These are phyloP conservation scores for Nomada goodeniana DNA, from an alignment of 2,888 invertebrate species.

Conservation along the genomic window DNA sequence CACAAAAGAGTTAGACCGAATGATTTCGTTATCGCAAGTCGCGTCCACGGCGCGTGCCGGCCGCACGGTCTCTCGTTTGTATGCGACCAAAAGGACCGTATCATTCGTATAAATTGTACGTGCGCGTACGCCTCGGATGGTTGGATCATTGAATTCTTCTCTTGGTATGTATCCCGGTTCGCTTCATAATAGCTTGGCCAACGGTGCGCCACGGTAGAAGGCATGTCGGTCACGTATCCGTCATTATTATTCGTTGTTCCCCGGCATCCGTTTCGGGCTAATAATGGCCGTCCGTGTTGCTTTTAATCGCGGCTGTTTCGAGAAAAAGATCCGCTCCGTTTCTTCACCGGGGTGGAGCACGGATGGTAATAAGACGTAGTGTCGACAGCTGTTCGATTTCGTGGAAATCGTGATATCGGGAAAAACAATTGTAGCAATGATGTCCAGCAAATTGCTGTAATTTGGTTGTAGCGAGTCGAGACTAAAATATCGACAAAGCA, in stretches of 20 bases:
- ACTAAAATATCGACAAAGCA: background rate
- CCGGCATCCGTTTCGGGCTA: constrained; percentile 14
- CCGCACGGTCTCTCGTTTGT: constrained; percentile 43
- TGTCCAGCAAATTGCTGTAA: background rate
- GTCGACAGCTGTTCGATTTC: background rate
- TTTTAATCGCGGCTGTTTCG: constrained; percentile 31
- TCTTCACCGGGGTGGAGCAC: too few relatives aligned
- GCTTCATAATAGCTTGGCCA: constrained; percentile 39
- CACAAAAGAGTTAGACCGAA: constrained; percentile 7
- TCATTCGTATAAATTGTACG: constrained; percentile 66
- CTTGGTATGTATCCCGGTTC: constrained; percentile 29
- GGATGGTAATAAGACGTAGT: too few relatives aligned
- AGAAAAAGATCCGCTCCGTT: background rate
- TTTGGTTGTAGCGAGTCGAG: too few relatives aligned
- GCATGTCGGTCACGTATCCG: constrained; percentile 62
- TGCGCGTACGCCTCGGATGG: constrained; percentile 47
- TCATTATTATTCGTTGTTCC: constrained; percentile 57
- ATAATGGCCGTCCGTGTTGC: constrained; percentile 20
- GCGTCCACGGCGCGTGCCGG: constrained; percentile 60
- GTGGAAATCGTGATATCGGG: background rate
- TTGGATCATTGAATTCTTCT: constrained; percentile 56
- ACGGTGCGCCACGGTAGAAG: constrained; percentile 16
- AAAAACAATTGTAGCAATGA: too few relatives aligned
- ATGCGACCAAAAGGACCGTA: constrained; percentile 63
- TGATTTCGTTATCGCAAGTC: constrained; percentile 47